Evolutionary conservation across 2,888 invertebrate genomes (phyloP).

Genomic region (Eristalinus sepulchralis): DNA sequence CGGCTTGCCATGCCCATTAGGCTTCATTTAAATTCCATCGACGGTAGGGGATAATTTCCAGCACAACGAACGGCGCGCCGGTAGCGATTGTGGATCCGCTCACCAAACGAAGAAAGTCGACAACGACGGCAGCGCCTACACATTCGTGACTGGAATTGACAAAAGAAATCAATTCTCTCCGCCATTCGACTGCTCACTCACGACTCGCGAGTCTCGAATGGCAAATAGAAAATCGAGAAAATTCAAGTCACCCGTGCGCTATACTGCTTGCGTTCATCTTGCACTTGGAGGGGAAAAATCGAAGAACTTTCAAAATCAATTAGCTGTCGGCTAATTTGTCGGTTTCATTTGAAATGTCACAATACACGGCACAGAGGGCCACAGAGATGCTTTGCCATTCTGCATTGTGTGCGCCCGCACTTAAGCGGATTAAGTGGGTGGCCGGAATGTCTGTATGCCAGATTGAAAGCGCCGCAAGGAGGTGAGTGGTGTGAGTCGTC

Average conservation of each 20-base stretch:
- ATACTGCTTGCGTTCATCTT: background rate
- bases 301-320: conserved; percentile 42
- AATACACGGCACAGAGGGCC: background rate
- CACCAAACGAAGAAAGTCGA: conserved; percentile 53
- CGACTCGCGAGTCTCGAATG: conserved; percentile 44
- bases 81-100: background rate
- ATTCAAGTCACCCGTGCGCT: background rate
- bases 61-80: conserved; percentile 7
- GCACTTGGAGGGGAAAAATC: conserved; percentile 27
- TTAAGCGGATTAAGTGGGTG: conserved; percentile 41
- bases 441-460: background rate
- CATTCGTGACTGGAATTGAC: conserved; percentile 59
- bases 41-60: background rate
- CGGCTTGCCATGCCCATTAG: conserved; percentile 30
- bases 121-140: conserved; percentile 11
- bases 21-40: conserved; percentile 57
- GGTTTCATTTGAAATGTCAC: conserved; percentile 22
- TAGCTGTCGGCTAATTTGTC: conserved; percentile 33
- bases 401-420: conserved; percentile 31
- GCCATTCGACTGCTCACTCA: background rate
- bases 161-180: conserved; percentile 7
- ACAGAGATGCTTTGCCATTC: background rate
- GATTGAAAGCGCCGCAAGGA: conserved; percentile 19
- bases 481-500: conserved; percentile 7
- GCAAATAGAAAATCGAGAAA: conserved; percentile 47